phyloP scores from a whole-genome alignment of 2,888 invertebrate species.

The Athripsodes cinereus region DNA sequence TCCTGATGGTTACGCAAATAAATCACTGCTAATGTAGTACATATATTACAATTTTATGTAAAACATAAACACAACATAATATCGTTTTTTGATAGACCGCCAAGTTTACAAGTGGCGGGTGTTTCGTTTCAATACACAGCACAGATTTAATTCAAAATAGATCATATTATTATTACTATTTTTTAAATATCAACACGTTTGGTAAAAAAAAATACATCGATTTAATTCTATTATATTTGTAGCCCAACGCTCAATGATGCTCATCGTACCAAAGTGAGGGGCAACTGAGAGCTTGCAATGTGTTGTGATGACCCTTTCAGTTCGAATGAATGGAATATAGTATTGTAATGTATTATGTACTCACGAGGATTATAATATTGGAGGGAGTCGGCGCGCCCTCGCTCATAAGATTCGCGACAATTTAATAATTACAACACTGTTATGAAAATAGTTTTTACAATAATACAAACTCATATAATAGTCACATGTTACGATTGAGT shows the following conservation, averaged over 20 bases:
- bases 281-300: too few relatives aligned
- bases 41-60: too few relatives aligned
- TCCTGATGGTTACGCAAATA: neutral
- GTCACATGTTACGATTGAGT: too few relatives aligned
- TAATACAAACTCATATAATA: too few relatives aligned
- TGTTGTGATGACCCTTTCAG: neutral
- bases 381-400: neutral
- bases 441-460: neutral
- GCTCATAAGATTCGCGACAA: neutral
- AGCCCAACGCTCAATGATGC: too few relatives aligned
- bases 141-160: slow-evolving; percentile 13
- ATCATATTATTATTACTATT: too few relatives aligned
- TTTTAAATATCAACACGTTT: too few relatives aligned
- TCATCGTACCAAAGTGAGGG: too few relatives aligned
- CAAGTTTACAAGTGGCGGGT: slow-evolving; percentile 8
- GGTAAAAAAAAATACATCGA: too few relatives aligned
- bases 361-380: neutral
- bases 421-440: neutral
- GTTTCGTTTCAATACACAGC: slow-evolving; percentile 10
- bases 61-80: neutral
- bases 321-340: neutral
- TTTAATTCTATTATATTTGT: too few relatives aligned
- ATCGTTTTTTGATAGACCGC: slow-evolving; percentile 14
- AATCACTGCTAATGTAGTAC: too few relatives aligned
- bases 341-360: neutral